A percentile compares a stretch with the other conserved stretches of the same genome.
Evolutionary conservation across 2,888 invertebrate species (phyloP).

Genomic region (Amphipyra berbera): DNA sequence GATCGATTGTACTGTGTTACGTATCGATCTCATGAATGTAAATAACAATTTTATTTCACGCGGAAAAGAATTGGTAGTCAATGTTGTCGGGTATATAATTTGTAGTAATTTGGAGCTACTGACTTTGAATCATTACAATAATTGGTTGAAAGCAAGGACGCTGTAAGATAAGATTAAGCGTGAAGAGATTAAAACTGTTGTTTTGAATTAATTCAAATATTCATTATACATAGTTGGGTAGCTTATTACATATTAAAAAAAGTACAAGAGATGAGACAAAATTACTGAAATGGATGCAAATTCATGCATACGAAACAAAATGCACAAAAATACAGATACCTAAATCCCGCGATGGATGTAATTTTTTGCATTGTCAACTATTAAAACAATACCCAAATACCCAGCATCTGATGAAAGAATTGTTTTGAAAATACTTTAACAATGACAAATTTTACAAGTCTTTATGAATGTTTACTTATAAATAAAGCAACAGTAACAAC

Average conservation of each 20-base stretch:
- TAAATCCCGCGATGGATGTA: too few relatives aligned
- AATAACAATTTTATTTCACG: conserved; percentile 37
- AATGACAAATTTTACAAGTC: conserved; percentile 29
- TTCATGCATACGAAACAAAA: too few relatives aligned
- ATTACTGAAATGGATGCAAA: too few relatives aligned
- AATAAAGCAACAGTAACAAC: conserved; percentile 44
- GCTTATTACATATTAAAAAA: too few relatives aligned
- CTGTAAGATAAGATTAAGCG: conserved; percentile 19
- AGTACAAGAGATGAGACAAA: too few relatives aligned
- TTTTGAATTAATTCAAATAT: neutral
- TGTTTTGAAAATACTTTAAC: conserved; percentile 18
- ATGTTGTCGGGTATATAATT: conserved; percentile 23
- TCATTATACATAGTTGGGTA: too few relatives aligned
- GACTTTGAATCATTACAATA: conserved; percentile 20
- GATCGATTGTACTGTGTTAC: conserved; percentile 63
- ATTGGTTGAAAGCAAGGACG: conserved; percentile 58
- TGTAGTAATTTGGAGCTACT: conserved; percentile 35
- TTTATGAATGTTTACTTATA: conserved; percentile 39
- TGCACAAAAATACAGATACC: too few relatives aligned
- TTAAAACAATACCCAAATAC: neutral
- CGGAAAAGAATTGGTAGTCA: conserved; percentile 29
- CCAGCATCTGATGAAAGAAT: conserved; percentile 2
- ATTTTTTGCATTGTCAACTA: too few relatives aligned
- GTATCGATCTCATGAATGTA: conserved; percentile 31
- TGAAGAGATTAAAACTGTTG: neutral